phyloP scores from a whole-genome alignment of 2,797 vertebrate species.

The Mico argentatus region DNA sequence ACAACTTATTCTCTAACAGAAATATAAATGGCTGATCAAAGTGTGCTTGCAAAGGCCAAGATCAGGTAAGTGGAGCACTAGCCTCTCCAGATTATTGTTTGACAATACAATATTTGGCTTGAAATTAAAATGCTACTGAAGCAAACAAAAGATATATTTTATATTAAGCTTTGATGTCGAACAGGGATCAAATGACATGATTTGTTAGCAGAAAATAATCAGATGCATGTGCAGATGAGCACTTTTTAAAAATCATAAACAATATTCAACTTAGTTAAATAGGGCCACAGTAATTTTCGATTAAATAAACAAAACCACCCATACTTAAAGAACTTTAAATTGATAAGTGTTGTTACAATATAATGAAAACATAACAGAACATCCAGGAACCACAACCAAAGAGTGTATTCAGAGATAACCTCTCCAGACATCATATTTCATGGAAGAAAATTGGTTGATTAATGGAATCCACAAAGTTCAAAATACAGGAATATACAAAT shows the following conservation, averaged over 20 bases:
- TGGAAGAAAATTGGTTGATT: background rate
- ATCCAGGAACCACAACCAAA: background rate
- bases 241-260: constrained; percentile 43
- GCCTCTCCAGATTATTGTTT: constrained; percentile 71
- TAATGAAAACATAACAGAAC: constrained; percentile 22
- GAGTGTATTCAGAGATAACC: background rate
- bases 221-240: constrained; percentile 53
- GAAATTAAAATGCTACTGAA: constrained; percentile 82
- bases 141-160: constrained; percentile 83
- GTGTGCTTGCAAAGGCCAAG: constrained; percentile 84
- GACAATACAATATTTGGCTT: constrained; percentile 81
- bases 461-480: background rate
- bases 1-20: constrained; percentile 84
- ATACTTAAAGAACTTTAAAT: constrained; percentile 57
- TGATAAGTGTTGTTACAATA: constrained; percentile 19
- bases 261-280: constrained; percentile 41
- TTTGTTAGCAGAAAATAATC: constrained; percentile 87
- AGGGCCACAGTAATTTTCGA: background rate
- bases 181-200: constrained; percentile 87
- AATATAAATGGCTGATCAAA: constrained; percentile 93
- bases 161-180: constrained; percentile 80
- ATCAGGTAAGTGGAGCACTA: constrained; percentile 85
- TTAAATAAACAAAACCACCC: background rate
- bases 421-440: background rate
- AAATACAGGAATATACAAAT: background rate